These are phyloP conservation scores for Drosophila algonquin DNA, from an alignment of 2,888 invertebrate genomes.

Conservation along the genomic window DNA sequence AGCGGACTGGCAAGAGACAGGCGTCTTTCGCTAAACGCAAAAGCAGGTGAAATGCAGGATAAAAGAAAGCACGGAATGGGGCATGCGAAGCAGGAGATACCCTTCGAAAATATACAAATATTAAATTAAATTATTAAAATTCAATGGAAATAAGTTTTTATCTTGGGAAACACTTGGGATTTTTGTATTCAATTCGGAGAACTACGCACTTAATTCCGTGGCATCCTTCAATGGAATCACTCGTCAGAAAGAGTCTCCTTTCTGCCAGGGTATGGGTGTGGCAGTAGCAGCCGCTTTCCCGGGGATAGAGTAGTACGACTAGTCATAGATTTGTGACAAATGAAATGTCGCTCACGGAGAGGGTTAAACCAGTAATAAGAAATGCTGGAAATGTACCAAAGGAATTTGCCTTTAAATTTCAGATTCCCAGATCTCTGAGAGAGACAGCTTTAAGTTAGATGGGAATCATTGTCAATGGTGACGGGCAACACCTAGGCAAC, in stretches of 20 bases:
- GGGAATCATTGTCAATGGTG: constrained; percentile 67
- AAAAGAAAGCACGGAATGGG: background rate
- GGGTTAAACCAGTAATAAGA: constrained; percentile 34
- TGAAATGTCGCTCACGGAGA: constrained; percentile 27
- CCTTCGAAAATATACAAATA: background rate
- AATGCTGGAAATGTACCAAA: background rate
- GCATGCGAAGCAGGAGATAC: background rate
- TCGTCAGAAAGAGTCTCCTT: too few relatives aligned
- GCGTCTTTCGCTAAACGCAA: constrained; percentile 23
- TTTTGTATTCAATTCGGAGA: too few relatives aligned
- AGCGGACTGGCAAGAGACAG: constrained; percentile 5
- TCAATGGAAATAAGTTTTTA: too few relatives aligned
- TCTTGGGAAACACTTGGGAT: too few relatives aligned
- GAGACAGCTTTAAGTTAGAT: constrained; percentile 53
- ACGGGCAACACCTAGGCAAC: constrained; percentile 70
- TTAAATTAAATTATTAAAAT: too few relatives aligned
- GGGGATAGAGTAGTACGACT: too few relatives aligned
- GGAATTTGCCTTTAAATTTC: background rate
- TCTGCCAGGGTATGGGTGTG: too few relatives aligned
- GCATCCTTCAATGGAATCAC: too few relatives aligned
- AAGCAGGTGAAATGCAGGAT: constrained; percentile 1
- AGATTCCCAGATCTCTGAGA: background rate
- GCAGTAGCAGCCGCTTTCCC: too few relatives aligned
- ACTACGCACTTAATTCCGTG: too few relatives aligned
- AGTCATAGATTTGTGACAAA: constrained; percentile 29